Conservation (phyloP, 2,113 vertebrate species). For the Micromys minutus region DNA sequence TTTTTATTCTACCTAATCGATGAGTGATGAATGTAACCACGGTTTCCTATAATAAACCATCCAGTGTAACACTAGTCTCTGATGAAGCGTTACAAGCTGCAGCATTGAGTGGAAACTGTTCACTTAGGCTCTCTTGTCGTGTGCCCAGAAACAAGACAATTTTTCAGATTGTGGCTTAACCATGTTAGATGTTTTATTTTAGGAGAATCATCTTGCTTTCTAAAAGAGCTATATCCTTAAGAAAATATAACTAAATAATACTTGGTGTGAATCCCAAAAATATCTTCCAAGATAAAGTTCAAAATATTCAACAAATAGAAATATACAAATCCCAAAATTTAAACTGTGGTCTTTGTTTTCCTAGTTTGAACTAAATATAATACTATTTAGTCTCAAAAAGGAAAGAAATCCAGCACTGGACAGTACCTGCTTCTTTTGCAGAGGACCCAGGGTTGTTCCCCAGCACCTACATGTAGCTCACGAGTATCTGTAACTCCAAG, state of each 20-base stretch:
- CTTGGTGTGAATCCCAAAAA: not conserved
- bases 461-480: not conserved
- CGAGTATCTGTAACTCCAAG: not conserved
- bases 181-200: conserved; percentile 31
- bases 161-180: conserved; percentile 27
- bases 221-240: conserved; percentile 17
- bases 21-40: conserved; percentile 1
- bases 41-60: not conserved
- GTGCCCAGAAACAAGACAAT: not conserved
- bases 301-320: conserved; percentile 46
- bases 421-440: not conserved
- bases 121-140: not conserved
- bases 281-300: not conserved
- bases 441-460: not conserved
- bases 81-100: not conserved
- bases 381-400: not conserved
- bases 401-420: not conserved
- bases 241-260: not conserved
- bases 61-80: not conserved
- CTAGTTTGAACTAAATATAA: not conserved
- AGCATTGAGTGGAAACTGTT: not conserved
- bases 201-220: not conserved
- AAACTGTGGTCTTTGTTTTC: conserved; percentile 23
- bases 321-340: not conserved
- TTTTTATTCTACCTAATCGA: conserved; percentile 27